Evolutionary conservation across 2,113 vertebrate species (phyloP), one percentile per base, ranked within the genome.

Genomic region (Nycticorax nycticorax): DNA sequence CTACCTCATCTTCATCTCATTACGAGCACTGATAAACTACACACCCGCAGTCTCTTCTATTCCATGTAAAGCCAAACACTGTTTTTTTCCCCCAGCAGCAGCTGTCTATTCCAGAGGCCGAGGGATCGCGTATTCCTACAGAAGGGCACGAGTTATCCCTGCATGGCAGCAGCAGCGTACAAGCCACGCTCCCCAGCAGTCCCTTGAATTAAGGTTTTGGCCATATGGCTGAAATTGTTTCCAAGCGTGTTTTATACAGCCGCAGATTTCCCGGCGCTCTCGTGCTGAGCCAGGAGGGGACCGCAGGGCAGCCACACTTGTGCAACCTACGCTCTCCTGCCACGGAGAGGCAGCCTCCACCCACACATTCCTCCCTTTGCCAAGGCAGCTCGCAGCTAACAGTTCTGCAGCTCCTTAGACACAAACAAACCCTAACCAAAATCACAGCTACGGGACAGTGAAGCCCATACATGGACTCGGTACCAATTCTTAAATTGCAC

Each of bases 391-490:
- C 26, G 0, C 5, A 28, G 26, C 35, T 1, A 14, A 30, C 24
- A 3, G 21, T 2, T 21, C 63, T 6, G 47, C 63, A 27, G 63
- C 56, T 35, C 35, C 47, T n/a, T 1, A 4, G 24, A 14, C 24
- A 7, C 50, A 19, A 45, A 14, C 52, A 4, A 9, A 39, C 28
- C 41, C 41, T 10, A 3, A 6, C 22, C 52, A 21, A 15, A 45
- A 35, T 3, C 3, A 13, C 69, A 55, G 55, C 13, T 14, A 4
- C 1, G 4, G 48, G 16, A 15, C 26, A 19, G 52, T 5, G 43
- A 43, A 41, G 14, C 32, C 64, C 45, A 8, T 3, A 5, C 0
- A 7, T 8, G 3, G 7, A 6, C 28, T 45, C 18, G 0, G 32
- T 11, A 28, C 15, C 15, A 64, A 48, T 3, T 3, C 47, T 14